Evolutionary conservation across 53 echinoderm and acorn worm species (phyloP), one percentile per base, ranked within the genome.

Genomic region (Holothuria scabra): DNA sequence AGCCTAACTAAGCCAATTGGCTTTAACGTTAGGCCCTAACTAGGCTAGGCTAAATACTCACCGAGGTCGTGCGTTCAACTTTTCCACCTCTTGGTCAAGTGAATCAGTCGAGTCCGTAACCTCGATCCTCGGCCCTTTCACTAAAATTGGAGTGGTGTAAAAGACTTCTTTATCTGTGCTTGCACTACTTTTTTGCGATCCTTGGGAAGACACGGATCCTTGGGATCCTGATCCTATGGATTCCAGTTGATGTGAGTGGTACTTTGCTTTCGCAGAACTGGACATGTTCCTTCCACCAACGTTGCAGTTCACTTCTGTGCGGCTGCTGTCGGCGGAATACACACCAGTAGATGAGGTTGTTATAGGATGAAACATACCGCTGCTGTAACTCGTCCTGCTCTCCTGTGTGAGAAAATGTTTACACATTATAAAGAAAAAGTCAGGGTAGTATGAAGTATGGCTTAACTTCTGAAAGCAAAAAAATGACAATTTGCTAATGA

Each of bases 31-130:
- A 35, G 35, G 35, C 35, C 35, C 6, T 35, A 6, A 35, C 35
- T 35, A 35, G 6, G 35, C 35, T 6, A 35, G 35, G 6, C n/a
- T n/a, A n/a, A n/a, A n/a, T 5, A 83, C 92, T 90, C 41, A 95
- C 95, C 92, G 87, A 38, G 82, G 56, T 31, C 58, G 52, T 82
- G 83, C 81, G 64, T 93, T 95, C 69, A 95, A 87, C 8, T 84
- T 85, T 75, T 95, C 95, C 44, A 95, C 95, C 69, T 95, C 95
- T 62, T 88, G 89, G 76, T 95, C 95, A 65, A 95, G 68, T 56
- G 95, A 95, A 30, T 95, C 95, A 5, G 91, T 91, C 13, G 95
- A 95, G 61, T 93, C 96, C 1, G 96, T 96, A 59, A 96, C 91
- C 64, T 96, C 96, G 31, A 96, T 96, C 88, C 93, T 80, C 2